Evolutionary conservation across 2,888 invertebrate genomes (phyloP), one percentile per base, ranked within the genome.

Genomic region (Agrotis ipsilon): DNA sequence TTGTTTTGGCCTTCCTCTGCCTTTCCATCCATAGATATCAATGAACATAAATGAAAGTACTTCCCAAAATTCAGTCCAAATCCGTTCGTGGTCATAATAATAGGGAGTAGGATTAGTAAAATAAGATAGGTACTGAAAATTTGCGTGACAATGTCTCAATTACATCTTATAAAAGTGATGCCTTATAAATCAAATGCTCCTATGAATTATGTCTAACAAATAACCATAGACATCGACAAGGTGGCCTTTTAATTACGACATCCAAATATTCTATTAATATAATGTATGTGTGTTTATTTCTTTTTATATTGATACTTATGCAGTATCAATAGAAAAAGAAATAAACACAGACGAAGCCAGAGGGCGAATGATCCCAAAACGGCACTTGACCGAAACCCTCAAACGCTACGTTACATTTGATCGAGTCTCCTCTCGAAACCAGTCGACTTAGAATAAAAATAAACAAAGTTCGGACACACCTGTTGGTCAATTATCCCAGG

Each of bases 401-500:
- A 11, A 67, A 51, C 14, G 43, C 48, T 64, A 45, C 27, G 54
- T 67, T 75, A 62, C 59, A 52, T 80, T 24, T 60, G 45, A 76
- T 76, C 60, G 19, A 52, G 63, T 18, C 32, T 46, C 58, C 59
- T 68, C 81, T 66, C 61, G 51, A 66, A 85, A 80, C 83, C 77
- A 67, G 84, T 83, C 57, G 68, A 72, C 82, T 87, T 87, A 86
- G 82, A 81, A 82, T 81, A 86, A 88, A 92, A 92, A 92, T 89
- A 92, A 92, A 92, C 88, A 87, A 88, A 80, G 65, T 85, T 87
- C 82, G 61, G 79, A 78, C 76, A 85, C 92, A 93, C 92, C 92
- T 92, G 92, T 92, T 90, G 91, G 88, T 85, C 88, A 89, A 91
- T 92, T 91, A 92, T 87, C 82, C 86, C 75, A 79, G 86, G 70